These are phyloP conservation scores for Dryoscopus gambensis DNA, from an alignment of 2,113 vertebrate genomes.

Conservation along the genomic window DNA sequence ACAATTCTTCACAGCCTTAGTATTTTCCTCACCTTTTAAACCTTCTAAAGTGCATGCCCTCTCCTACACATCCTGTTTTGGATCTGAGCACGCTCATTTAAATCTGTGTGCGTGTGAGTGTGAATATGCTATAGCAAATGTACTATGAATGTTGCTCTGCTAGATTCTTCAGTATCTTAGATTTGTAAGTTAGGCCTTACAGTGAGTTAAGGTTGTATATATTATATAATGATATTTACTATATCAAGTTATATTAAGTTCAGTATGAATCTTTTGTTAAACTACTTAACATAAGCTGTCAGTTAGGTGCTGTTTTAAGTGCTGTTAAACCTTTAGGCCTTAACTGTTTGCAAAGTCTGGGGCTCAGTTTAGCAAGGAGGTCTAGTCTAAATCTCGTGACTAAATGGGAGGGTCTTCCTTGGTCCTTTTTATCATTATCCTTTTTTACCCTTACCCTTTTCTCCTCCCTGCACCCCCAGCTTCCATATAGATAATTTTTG, in stretches of 20 bases:
- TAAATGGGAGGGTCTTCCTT: neutral
- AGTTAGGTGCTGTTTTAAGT: neutral
- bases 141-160: neutral
- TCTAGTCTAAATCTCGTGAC: neutral
- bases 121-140: neutral
- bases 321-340: neutral
- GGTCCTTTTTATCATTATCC: neutral
- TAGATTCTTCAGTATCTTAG: neutral
- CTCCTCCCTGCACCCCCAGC: neutral
- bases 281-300: neutral
- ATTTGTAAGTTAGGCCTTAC: neutral
- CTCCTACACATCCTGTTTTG: neutral
- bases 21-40: neutral
- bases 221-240: no score
- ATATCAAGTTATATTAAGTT: neutral
- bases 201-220: neutral
- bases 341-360: neutral
- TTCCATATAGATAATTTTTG: neutral
- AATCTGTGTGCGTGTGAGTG: rapidly evolving
- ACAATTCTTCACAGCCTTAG: neutral
- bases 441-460: neutral
- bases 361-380: neutral
- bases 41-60: neutral
- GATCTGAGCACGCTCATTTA: neutral
- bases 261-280: neutral